phyloP scores from a whole-genome alignment of 2,888 invertebrate genomes.

The Polia nebulosa region DNA sequence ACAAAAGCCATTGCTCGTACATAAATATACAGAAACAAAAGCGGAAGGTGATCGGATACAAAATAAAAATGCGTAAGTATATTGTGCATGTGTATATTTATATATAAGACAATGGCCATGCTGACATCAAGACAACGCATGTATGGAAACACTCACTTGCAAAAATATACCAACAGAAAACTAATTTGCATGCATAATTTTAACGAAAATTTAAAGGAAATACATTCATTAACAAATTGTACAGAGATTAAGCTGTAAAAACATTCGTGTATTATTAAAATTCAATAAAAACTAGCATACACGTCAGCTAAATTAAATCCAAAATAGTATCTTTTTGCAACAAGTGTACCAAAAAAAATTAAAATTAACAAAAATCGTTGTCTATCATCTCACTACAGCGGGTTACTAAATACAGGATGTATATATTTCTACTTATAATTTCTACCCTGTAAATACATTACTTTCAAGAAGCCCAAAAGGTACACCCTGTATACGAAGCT shows the following conservation, averaged over 20 bases:
- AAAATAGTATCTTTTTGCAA: conserved; percentile 35
- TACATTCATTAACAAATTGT: background rate
- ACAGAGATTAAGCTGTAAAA: background rate
- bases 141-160: conserved; percentile 48
- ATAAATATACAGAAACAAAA: conserved; percentile 78
- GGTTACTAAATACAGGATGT: conserved; percentile 58
- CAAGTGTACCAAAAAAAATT: conserved; percentile 38
- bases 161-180: conserved; percentile 34
- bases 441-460: conserved; percentile 56
- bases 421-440: conserved; percentile 37
- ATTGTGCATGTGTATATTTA: conserved; percentile 83
- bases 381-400: conserved; percentile 52
- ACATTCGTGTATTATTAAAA: background rate
- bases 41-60: conserved; percentile 62
- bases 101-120: conserved; percentile 88
- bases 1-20: conserved; percentile 84
- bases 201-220: background rate
- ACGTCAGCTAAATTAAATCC: background rate
- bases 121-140: conserved; percentile 65
- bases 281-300: background rate
- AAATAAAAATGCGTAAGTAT: conserved; percentile 84
- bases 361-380: conserved; percentile 40
- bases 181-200: conserved; percentile 23
- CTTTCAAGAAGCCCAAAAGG: conserved; percentile 54
- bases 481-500: conserved; percentile 56